phyloP scores from a whole-genome alignment of 2,797 vertebrate genomes.

The Artibeus jamaicensis region DNA sequence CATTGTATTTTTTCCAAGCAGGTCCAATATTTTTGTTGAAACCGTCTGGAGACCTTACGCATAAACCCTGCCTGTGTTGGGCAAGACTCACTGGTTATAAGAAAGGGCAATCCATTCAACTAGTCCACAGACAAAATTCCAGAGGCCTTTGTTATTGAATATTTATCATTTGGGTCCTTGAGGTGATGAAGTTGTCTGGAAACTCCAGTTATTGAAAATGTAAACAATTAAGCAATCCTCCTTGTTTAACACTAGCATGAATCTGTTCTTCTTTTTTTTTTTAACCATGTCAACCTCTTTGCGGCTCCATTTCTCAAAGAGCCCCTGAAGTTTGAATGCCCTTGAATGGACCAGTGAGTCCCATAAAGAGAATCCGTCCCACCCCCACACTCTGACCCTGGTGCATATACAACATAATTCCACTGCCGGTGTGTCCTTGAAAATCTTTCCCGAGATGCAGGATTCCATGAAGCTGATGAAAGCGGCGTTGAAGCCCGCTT shows the following conservation, averaged over 20 bases:
- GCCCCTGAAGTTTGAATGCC: background rate
- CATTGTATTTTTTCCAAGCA: background rate
- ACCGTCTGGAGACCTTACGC: background rate
- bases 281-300: background rate
- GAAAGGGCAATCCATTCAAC: background rate
- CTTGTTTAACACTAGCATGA: background rate
- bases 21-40: slow-evolving; percentile 25
- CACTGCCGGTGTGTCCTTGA: background rate
- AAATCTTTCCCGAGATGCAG: background rate
- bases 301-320: background rate
- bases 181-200: background rate
- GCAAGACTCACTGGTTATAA: background rate
- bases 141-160: background rate
- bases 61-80: background rate
- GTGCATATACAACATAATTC: background rate
- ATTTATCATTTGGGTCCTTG: background rate
- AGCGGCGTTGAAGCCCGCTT: background rate
- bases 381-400: background rate
- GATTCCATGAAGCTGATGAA: background rate
- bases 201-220: background rate
- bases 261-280: background rate
- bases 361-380: background rate
- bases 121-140: background rate
- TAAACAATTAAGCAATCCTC: background rate
- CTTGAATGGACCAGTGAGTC: background rate